A percentile compares a stretch with the other conserved stretches of the same genome.
Conservation (phyloP, 1,140 invertebrate genomes). For the Alviniconcha marisindica region DNA sequence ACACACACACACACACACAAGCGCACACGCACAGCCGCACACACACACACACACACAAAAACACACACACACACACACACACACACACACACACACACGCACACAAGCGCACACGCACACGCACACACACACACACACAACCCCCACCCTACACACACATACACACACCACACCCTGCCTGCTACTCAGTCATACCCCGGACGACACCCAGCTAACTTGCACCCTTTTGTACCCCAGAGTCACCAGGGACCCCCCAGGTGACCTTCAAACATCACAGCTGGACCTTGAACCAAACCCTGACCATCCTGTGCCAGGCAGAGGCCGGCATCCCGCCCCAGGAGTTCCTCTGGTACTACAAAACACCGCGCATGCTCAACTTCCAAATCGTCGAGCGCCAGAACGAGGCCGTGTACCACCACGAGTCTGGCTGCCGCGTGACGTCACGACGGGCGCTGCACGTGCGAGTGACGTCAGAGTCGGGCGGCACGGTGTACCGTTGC, state of each 20-base stretch:
- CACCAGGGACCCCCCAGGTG: conserved; percentile 22
- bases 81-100: not conserved
- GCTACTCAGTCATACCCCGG: too few species aligned
- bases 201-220: too few species aligned
- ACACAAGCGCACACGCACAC: not conserved
- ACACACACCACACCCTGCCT: too few species aligned
- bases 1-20: not conserved
- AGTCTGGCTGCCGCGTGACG: conserved; percentile 19
- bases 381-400: conserved; percentile 25
- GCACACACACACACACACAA: too few species aligned
- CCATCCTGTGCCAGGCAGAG: not conserved
- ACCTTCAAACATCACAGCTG: not conserved
- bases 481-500: conserved; percentile 27
- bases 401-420: conserved; percentile 5
- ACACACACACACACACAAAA: not conserved
- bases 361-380: conserved; percentile 15
- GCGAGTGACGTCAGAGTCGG: not conserved
- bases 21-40: not conserved
- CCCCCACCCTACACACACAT: too few species aligned
- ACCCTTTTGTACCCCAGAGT: conserved; percentile 16
- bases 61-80: not conserved
- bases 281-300: not conserved
- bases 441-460: conserved; percentile 22
- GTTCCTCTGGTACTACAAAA: conserved; percentile 35
- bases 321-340: conserved; percentile 30